Base-by-base conservation (phyloP, 2,888 invertebrate genomes). In the Agonopterix subpropinquella region DNA sequence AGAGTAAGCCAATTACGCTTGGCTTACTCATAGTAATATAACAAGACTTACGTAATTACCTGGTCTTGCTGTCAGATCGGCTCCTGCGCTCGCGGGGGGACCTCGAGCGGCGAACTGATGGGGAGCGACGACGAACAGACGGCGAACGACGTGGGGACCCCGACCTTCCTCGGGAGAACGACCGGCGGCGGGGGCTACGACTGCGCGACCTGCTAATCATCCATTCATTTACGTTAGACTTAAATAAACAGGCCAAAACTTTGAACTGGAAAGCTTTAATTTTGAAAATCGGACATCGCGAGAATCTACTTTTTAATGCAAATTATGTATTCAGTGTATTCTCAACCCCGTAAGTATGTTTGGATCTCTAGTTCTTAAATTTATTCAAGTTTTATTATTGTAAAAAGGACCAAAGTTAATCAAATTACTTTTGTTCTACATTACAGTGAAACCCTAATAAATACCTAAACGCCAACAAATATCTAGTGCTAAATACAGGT, bases 41-140 rank as follows among this genome's bases (percentile, higher is more conserved):
- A 28, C 7, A 28, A 28, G 28, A 28, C 5, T 28, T 28, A 28
- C 28, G 7, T 28, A 18, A 28, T 66, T 50, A 87, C 85, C 87
- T 85, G 78, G 58, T 73, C 70, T 86, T 83, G 77, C 87, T 88
- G 60, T 79, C 85, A 10, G 89, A 87, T 44, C 87, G 79, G 61
- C 84, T 84, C 57, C 86, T 82, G 42, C 85, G 69, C 57, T 85
- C 87, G 44, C 87, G 83, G 0, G 85, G 83, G 0, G 85, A 87
- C 2, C 84, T 69, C 2, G 89, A 86, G 36, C 88, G 79, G 0
- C 85, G 72, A 1, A 79, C 71, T 0, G 84, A 85, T 0, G 85
- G 83, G 11, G 87, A 84, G 7, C 85, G 80, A 36, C 87, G 80
- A 1, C 87, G 73, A 2, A 84, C 73, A 0, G 88, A 86, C 3